These are phyloP conservation scores for Passer montanus DNA, from an alignment of 2,113 vertebrate genomes.

Conservation along the genomic window DNA sequence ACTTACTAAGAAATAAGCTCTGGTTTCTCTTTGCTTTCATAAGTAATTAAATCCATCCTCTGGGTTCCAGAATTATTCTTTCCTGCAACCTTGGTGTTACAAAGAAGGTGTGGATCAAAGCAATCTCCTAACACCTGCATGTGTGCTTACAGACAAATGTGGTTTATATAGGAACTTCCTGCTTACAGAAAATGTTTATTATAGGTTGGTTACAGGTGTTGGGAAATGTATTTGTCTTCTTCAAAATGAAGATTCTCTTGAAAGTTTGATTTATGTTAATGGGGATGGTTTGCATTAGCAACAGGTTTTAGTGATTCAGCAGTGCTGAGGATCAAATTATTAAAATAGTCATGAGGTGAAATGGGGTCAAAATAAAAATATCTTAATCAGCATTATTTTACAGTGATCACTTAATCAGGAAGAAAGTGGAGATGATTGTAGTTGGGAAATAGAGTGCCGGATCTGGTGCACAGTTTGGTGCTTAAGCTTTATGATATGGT, in stretches of 20 bases:
- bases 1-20: neutral
- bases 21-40: neutral
- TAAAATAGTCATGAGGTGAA: neutral
- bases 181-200: neutral
- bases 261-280: neutral
- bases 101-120: neutral
- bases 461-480: neutral
- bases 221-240: neutral
- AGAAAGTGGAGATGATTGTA: neutral
- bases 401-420: slow-evolving; percentile 36
- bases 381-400: slow-evolving; percentile 31
- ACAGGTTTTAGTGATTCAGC: neutral
- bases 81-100: neutral
- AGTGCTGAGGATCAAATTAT: neutral
- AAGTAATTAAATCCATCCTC: neutral
- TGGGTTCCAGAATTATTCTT: neutral
- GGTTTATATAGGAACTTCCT: neutral
- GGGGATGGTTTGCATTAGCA: neutral
- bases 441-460: neutral
- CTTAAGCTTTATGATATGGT: neutral
- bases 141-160: accelerated
- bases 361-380: slow-evolving; percentile 12
- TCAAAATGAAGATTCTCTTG: neutral
- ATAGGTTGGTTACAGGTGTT: neutral
- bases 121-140: neutral